phyloP scores from a whole-genome alignment of 2,797 vertebrate genomes.

The Gambelia wislizenii region DNA sequence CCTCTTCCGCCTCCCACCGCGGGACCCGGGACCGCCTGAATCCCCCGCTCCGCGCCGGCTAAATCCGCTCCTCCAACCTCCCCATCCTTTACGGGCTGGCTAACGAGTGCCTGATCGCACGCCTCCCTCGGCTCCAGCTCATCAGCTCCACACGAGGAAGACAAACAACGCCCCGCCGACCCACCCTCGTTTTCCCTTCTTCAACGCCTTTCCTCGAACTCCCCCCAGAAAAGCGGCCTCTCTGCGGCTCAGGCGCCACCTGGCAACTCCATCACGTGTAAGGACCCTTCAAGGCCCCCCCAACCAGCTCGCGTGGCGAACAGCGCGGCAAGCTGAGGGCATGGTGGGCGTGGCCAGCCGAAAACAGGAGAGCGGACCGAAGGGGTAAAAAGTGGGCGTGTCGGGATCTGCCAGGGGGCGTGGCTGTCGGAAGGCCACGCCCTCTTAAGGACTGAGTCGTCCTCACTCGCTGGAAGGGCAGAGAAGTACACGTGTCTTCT shows the following conservation, averaged over 20 bases:
- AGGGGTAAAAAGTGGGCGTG: background rate
- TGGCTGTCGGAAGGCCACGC: background rate
- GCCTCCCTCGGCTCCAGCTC: background rate
- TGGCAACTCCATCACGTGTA: background rate
- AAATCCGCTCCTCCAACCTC: background rate
- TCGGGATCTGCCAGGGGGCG: background rate
- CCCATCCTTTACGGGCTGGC: background rate
- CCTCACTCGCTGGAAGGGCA: too few relatives aligned
- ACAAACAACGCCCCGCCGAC: background rate
- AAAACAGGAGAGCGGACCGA: rapidly evolving
- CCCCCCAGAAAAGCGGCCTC: rapidly evolving
- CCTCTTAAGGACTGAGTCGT: too few relatives aligned
- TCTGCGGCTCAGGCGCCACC: background rate
- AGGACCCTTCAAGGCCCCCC: constrained; percentile 22
- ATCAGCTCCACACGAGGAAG: background rate
- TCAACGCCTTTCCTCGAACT: rapidly evolving
- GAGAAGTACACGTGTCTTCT: rapidly evolving
- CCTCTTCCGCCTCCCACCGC: background rate
- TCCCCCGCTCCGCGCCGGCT: background rate
- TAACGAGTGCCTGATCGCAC: background rate
- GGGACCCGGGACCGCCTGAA: background rate
- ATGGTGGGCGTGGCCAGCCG: background rate
- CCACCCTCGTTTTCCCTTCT: rapidly evolving
- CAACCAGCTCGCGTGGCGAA: constrained; percentile 65
- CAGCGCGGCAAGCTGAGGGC: rapidly evolving